These are phyloP conservation scores for Drosophila diplacantha DNA, from an alignment of 2,888 invertebrate species.

Conservation along the genomic window DNA sequence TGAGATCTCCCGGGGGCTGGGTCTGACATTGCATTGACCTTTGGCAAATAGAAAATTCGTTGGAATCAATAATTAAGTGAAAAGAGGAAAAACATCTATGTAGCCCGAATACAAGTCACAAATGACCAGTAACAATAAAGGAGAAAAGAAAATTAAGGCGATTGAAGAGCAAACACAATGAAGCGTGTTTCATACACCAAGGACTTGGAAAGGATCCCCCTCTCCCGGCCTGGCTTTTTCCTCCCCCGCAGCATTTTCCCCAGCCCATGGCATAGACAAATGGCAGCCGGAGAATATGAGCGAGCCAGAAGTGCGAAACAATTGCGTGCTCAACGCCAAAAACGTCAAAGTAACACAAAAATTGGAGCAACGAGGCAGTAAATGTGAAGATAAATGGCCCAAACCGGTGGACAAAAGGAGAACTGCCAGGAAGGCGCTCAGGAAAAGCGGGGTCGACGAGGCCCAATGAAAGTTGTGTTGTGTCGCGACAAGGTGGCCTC, in stretches of 20 bases:
- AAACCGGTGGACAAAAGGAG: conserved; percentile 10
- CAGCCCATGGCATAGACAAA: conserved; percentile 38
- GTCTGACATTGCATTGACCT: conserved; percentile 68
- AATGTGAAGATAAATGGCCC: conserved; percentile 66
- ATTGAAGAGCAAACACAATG: conserved; percentile 47
- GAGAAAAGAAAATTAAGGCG: conserved; percentile 47
- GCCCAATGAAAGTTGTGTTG: conserved; percentile 16
- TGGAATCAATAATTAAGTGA: conserved; percentile 70
- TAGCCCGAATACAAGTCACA: conserved; percentile 39
- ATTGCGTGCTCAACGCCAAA: conserved; percentile 71
- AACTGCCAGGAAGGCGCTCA: neutral
- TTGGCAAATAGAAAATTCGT: conserved; percentile 50
- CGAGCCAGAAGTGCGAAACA: conserved; percentile 64
- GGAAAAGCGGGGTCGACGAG: conserved; percentile 4
- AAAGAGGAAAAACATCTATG: conserved; percentile 29
- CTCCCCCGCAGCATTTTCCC: conserved; percentile 9
- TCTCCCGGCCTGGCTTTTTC: neutral
- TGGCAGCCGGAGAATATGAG: conserved; percentile 38
- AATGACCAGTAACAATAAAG: conserved; percentile 55
- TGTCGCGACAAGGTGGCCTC: conserved; percentile 13
- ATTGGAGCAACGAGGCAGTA: conserved; percentile 46
- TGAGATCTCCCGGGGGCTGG: conserved; percentile 52
- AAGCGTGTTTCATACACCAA: conserved; percentile 56
- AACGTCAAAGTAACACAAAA: conserved; percentile 61
- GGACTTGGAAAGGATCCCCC: conserved; percentile 21